These are phyloP conservation scores for Rhyzopertha dominica DNA, from an alignment of 1,140 invertebrate species.

Conservation along the genomic window DNA sequence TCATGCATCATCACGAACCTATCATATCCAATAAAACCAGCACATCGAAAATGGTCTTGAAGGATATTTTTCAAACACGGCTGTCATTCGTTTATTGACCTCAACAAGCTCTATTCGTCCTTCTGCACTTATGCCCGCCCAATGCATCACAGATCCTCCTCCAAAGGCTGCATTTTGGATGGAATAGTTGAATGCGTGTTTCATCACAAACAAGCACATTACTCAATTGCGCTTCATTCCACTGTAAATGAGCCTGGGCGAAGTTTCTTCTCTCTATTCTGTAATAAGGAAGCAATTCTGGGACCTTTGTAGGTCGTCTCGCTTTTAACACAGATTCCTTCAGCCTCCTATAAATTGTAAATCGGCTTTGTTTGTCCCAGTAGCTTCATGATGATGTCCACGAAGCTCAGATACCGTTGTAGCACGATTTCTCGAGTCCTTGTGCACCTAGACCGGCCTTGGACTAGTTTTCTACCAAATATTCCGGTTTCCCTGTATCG, in stretches of 20 bases:
- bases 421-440: constrained; percentile 15
- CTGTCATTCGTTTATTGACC: constrained; percentile 18
- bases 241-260: background rate
- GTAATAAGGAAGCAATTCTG: constrained; percentile 3
- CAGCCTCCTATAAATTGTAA: no score
- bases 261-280: constrained; percentile 1
- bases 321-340: no score
- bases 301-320: constrained; percentile 13
- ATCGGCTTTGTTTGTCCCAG: no score
- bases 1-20: no score
- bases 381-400: constrained; percentile 7
- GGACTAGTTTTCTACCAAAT: constrained; percentile 13
- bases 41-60: no score
- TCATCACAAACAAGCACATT: constrained; percentile 14
- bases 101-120: constrained; percentile 10
- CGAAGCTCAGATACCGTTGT: constrained; percentile 11
- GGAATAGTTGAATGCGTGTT: constrained; percentile 21
- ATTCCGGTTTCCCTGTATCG: constrained; percentile 14
- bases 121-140: constrained; percentile 30
- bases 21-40: no score
- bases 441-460: constrained; percentile 16
- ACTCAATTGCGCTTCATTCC: constrained; percentile 9
- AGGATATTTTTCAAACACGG: no score
- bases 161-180: constrained; percentile 28
- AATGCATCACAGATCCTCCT: constrained; percentile 37